These are phyloP conservation scores for Phoxinus dragarum DNA, from an alignment of 2,797 vertebrate genomes.

Conservation along the genomic window DNA sequence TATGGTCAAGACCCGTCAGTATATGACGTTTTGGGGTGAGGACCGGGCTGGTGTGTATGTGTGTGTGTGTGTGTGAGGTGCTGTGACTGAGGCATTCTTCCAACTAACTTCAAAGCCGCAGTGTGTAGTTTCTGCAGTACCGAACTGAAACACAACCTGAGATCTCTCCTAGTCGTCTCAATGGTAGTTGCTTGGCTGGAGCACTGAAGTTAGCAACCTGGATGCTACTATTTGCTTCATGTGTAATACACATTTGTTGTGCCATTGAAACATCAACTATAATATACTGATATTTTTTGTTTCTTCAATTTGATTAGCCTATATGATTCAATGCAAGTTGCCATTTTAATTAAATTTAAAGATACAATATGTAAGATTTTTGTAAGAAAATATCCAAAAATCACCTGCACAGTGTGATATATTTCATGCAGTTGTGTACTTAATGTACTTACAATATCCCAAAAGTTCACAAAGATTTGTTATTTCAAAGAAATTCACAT, in stretches of 20 bases:
- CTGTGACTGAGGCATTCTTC: slow-evolving; percentile 6
- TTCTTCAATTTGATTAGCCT: too few relatives aligned
- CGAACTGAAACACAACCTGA: neutral
- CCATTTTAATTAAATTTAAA: neutral
- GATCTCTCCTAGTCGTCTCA: neutral
- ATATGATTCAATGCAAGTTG: neutral
- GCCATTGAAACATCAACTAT: neutral
- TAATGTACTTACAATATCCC: too few relatives aligned
- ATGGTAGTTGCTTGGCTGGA: neutral
- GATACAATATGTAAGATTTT: too few relatives aligned
- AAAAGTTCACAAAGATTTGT: too few relatives aligned
- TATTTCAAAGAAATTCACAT: too few relatives aligned
- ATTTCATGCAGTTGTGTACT: too few relatives aligned
- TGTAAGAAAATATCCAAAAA: too few relatives aligned
- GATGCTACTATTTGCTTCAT: neutral
- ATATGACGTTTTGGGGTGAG: too few relatives aligned
- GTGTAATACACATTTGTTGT: neutral
- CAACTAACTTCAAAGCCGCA: neutral
- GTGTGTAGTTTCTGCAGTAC: neutral
- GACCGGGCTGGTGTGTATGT: neutral
- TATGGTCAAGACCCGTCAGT: too few relatives aligned
- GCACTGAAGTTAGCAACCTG: neutral
- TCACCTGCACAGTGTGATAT: too few relatives aligned
- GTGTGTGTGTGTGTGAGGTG: neutral
- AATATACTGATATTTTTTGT: neutral